Conservation (phyloP, 2,113 vertebrate species). For the Nestor notabilis region DNA sequence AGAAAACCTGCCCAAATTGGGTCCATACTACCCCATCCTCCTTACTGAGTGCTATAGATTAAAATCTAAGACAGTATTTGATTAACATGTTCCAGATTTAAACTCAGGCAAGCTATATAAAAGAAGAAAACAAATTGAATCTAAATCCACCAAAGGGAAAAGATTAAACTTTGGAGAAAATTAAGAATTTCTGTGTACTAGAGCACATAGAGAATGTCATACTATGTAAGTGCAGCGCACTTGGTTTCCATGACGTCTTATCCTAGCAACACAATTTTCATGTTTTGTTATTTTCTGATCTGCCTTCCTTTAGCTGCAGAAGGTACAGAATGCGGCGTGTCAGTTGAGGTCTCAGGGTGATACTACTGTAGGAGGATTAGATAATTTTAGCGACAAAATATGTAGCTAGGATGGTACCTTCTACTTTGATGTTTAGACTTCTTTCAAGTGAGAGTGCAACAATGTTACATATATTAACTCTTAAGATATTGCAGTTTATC, state of each 20-base stretch:
- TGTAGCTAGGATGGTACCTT: background rate
- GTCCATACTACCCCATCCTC: background rate
- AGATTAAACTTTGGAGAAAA: background rate
- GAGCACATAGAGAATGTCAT: background rate
- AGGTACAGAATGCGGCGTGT: background rate
- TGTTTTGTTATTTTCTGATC: background rate
- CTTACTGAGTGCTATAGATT: background rate
- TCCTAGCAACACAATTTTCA: conserved; percentile 7
- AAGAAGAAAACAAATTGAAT: background rate
- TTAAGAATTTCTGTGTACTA: background rate
- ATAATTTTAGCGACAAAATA: background rate
- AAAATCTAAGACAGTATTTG: background rate
- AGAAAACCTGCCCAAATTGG: background rate
- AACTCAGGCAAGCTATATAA: background rate
- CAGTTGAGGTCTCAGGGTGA: background rate
- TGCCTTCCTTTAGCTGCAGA: conserved; percentile 14
- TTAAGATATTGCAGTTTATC: background rate
- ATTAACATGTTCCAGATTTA: background rate
- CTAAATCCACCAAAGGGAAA: background rate
- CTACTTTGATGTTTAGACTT: background rate
- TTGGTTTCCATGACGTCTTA: conserved; percentile 34
- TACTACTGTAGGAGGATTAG: background rate
- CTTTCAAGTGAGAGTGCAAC: background rate
- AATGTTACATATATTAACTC: background rate
- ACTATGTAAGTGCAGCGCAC: background rate